Evolutionary conservation across 64 coral and sea anemone genomes (phyloP).

Genomic region (Pachyseris speciosa): DNA sequence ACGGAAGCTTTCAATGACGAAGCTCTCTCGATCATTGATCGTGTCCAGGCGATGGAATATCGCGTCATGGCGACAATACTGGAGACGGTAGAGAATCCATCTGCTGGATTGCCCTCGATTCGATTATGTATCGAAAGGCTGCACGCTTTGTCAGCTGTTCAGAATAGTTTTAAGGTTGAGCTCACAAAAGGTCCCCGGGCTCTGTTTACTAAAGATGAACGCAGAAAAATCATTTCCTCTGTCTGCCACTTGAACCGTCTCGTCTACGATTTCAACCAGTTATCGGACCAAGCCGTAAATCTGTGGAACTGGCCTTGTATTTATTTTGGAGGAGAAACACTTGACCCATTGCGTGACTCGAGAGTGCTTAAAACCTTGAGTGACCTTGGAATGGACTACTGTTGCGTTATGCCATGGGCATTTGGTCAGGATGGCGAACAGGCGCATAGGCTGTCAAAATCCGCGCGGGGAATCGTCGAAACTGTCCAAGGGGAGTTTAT

Average conservation of each 20-base stretch:
- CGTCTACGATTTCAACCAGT: slow-evolving; percentile 6
- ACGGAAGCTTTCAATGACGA: slow-evolving; percentile 53
- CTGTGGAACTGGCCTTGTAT: slow-evolving; percentile 26
- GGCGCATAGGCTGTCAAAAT: background rate
- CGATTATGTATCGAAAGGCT: slow-evolving; percentile 33
- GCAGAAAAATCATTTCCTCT: slow-evolving; percentile 19
- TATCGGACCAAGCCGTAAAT: background rate
- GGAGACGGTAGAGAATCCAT: slow-evolving; percentile 50
- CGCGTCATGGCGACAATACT: slow-evolving; percentile 67
- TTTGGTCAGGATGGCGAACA: slow-evolving; percentile 25
- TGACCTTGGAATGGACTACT: slow-evolving; percentile 8
- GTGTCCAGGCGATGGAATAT: slow-evolving; percentile 55
- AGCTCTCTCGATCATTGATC: slow-evolving; percentile 43
- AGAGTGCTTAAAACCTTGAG: background rate
- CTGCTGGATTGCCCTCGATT: slow-evolving; percentile 18
- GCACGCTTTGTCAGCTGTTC: slow-evolving; percentile 40
- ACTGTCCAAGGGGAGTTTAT: slow-evolving; percentile 26
- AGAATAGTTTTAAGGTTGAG: slow-evolving; percentile 35
- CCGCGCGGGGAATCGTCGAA: background rate
- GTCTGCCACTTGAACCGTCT: slow-evolving; percentile 44
- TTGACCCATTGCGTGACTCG: slow-evolving; percentile 24
- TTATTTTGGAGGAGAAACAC: background rate
- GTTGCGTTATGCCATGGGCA: background rate
- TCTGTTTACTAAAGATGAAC: too few species aligned
- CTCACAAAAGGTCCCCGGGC: slow-evolving; percentile 9